Base-by-base conservation (phyloP, 2,888 invertebrate genomes). In the Leptothorax acervorum region DNA sequence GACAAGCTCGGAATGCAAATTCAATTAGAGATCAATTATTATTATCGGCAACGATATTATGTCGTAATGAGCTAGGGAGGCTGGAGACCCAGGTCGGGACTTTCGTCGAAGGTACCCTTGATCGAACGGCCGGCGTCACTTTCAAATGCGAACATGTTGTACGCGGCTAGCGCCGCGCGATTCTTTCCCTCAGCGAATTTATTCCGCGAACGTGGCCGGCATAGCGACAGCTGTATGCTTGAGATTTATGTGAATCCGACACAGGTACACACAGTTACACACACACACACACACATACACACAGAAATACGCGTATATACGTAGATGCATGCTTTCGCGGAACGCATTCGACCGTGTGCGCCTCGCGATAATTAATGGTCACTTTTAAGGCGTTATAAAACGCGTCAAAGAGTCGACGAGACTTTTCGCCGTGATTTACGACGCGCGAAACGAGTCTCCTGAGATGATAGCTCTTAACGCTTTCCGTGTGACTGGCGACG, bases 121-220 rank as follows among this genome's bases (percentile, higher is more conserved):
- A 85, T 90, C 88, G 84, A 66, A 42, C 65, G 85, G 75, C 81
- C 51, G 81, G 82, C 84, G 86, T 87, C 89, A 85, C 88, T 90
- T 90, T 66, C 85, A 35, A 83, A 60, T 85, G 70, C 83, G 86
- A 71, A 86, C 90, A 84, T 87, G 90, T 89, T 85, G 55, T 3
- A 28, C 42, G 23, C 65, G n/a, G 71, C 62, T 81, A 75, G 53
- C 65, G 68, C 70, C 74, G 62, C 51, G 84, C 86, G 85, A 87
- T 88, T 85, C 90, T 87, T 89, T 89, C 84, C 82, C 76, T 66
- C 81, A 9, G 81, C 71, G 86, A 90, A 90, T 90, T 90, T 90
- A 90, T 90, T 90, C 85, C 85, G 76, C 86, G 84, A 78, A 90
- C 90, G 89, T 89, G 90, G 87, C 62, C 70, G 84, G 84, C 85